phyloP scores from a whole-genome alignment of 2,797 vertebrate genomes.

The Etheostoma nigrum region DNA sequence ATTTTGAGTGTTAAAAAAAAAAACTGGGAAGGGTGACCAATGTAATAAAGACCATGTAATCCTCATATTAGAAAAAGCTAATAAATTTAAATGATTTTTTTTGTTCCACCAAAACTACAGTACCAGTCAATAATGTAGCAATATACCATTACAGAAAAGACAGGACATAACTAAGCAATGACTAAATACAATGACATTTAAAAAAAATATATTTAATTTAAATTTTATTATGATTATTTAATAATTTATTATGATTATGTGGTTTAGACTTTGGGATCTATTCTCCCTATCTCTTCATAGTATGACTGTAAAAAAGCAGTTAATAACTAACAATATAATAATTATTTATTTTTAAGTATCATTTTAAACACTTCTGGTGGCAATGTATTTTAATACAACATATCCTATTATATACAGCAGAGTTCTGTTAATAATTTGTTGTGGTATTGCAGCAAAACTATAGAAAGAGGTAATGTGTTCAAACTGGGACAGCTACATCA shows the following conservation, averaged over 20 bases:
- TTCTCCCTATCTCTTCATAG: too few species aligned
- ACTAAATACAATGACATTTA: neutral
- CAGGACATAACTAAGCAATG: neutral
- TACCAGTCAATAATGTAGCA: too few species aligned
- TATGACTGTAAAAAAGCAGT: too few species aligned
- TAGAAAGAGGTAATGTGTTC: conserved; percentile 1
- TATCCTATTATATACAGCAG: neutral
- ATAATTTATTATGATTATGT: too few species aligned
- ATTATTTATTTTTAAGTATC: too few species aligned
- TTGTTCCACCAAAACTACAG: neutral
- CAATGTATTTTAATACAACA: neutral
- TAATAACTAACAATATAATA: too few species aligned
- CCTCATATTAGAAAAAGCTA: neutral
- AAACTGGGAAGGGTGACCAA: too few species aligned
- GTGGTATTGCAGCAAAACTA: neutral
- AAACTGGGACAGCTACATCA: conserved; percentile 42
- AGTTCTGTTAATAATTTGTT: neutral
- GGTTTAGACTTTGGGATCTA: neutral
- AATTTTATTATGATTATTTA: neutral
- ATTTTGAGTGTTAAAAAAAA: too few species aligned
- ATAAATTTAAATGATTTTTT: neutral
- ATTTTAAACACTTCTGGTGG: neutral
- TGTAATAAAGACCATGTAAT: too few species aligned
- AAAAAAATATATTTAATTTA: neutral
- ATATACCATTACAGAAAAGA: neutral